Evolutionary conservation across 2,113 vertebrate genomes (phyloP).

Genomic region (Salvelinus alpinus): DNA sequence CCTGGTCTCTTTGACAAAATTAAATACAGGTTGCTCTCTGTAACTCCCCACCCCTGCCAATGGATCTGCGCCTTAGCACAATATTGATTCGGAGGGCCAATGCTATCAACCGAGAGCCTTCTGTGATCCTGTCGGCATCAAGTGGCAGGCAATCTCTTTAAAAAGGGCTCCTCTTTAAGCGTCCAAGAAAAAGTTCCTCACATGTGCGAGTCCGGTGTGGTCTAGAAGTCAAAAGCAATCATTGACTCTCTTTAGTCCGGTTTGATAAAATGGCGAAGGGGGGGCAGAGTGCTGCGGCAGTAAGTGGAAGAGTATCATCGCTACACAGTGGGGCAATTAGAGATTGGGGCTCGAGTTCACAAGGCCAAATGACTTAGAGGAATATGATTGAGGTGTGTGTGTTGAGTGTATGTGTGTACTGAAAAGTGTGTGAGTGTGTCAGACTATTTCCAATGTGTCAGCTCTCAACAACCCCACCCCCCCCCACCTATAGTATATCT

Average conservation of each 20-base stretch:
- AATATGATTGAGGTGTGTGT: too few species aligned
- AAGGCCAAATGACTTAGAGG: too few species aligned
- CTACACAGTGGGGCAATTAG: too few species aligned
- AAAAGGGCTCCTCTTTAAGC: constrained; percentile 25
- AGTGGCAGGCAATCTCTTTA: constrained; percentile 65
- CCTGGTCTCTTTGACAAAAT: constrained; percentile 43
- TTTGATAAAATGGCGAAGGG: neutral
- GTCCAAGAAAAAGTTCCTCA: constrained; percentile 33
- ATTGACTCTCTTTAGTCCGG: constrained; percentile 36
- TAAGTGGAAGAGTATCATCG: constrained; percentile 2
- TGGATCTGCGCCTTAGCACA: constrained; percentile 29
- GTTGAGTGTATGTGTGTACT: too few species aligned
- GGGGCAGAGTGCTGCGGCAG: neutral
- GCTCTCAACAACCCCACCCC: too few species aligned
- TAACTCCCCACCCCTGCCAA: constrained; percentile 29
- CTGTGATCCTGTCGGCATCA: constrained; percentile 44
- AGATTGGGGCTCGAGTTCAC: too few species aligned
- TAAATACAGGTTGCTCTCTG: constrained; percentile 33
- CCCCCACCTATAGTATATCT: too few species aligned
- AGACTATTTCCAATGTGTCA: too few species aligned
- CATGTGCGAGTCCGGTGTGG: constrained; percentile 31
- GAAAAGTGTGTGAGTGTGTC: too few species aligned
- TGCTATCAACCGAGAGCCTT: constrained; percentile 46
- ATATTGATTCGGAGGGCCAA: constrained; percentile 56
- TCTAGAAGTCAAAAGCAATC: constrained; percentile 60